Conservation (phyloP, 2,888 invertebrate species). For the Bruchidius siliquastri region DNA sequence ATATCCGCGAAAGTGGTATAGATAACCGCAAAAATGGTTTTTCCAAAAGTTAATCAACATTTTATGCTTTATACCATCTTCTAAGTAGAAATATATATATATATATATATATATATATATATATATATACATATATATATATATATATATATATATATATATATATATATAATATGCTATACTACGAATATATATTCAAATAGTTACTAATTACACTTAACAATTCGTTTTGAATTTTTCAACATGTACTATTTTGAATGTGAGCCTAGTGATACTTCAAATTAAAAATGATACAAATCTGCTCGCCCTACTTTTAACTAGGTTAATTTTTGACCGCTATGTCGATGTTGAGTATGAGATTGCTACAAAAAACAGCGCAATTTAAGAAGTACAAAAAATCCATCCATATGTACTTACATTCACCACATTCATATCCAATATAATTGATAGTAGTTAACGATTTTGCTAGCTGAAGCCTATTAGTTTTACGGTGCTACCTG, state of each 20-base stretch:
- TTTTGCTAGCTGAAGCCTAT: not conserved
- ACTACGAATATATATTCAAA: too few species aligned
- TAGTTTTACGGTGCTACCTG: not conserved
- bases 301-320: not conserved
- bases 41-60: too few species aligned
- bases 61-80: too few species aligned
- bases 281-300: not conserved
- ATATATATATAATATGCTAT: too few species aligned
- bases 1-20: too few species aligned
- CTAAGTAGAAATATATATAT: too few species aligned
- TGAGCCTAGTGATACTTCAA: not conserved
- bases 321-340: not conserved
- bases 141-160: too few species aligned
- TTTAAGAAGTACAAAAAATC: not conserved
- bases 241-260: not conserved
- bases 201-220: too few species aligned
- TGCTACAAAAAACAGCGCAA: not conserved
- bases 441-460: not conserved
- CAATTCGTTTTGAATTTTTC: too few species aligned
- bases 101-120: too few species aligned
- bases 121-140: too few species aligned
- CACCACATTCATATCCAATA: not conserved
- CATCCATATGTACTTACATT: not conserved
- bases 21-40: too few species aligned
- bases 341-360: not conserved